Evolutionary conservation across 2,797 vertebrate species (phyloP).

Genomic region (Orientallactaga sibirica): DNA sequence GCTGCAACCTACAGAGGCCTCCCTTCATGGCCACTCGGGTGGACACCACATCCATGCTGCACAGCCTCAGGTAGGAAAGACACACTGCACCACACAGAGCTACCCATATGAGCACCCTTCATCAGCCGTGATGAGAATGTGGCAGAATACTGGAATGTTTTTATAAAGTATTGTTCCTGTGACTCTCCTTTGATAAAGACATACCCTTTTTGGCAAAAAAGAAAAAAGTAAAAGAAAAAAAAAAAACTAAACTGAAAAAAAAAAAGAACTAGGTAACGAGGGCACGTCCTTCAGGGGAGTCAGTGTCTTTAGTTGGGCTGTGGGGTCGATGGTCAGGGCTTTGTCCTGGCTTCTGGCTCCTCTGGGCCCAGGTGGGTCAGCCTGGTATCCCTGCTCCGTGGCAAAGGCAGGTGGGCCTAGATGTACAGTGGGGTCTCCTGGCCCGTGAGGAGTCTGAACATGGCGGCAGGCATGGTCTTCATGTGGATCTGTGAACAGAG

Average conservation of each 20-base stretch:
- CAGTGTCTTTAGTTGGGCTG: constrained; percentile 34
- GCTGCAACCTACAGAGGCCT: constrained; percentile 41
- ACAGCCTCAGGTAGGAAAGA: constrained; percentile 86
- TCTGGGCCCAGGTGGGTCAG: constrained; percentile 63
- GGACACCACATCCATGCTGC: constrained; percentile 80
- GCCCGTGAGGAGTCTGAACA: constrained; percentile 99
- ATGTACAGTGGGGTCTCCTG: constrained; percentile 99
- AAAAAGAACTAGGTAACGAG: constrained; percentile 71
- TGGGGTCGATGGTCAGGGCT: constrained; percentile 67
- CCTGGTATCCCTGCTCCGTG: not conserved
- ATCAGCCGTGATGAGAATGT: constrained; percentile 77
- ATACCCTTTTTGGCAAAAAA: constrained; percentile 81
- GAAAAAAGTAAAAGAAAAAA: constrained; percentile 65
- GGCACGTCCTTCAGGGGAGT: constrained; percentile 76
- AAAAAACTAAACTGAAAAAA: constrained; percentile 68
- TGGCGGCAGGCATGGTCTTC: constrained; percentile 99
- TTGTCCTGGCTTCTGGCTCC: constrained; percentile 76
- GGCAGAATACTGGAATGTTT: constrained; percentile 83
- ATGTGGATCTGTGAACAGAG: constrained; percentile 95
- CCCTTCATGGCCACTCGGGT: constrained; percentile 62
- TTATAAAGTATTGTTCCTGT: constrained; percentile 83
- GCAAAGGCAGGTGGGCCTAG: constrained; percentile 85
- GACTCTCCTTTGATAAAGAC: constrained; percentile 83
- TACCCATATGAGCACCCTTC: constrained; percentile 87
- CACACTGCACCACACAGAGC: constrained; percentile 86